phyloP scores from a whole-genome alignment of 2,797 vertebrate genomes.

The Ptychobarbus kaznakovi region DNA sequence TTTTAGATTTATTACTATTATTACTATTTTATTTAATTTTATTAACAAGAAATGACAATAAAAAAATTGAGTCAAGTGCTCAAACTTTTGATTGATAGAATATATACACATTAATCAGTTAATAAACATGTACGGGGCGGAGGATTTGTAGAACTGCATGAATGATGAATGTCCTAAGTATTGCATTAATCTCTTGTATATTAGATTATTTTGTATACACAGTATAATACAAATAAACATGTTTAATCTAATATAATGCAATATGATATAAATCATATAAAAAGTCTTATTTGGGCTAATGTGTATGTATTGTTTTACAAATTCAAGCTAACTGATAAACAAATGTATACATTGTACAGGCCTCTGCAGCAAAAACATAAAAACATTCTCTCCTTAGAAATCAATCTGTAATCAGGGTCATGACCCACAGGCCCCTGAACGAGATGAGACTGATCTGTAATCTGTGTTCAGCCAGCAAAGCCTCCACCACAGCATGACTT shows the following conservation, averaged over 20 bases:
- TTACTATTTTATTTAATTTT: neutral
- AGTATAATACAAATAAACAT: neutral
- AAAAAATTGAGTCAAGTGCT: neutral
- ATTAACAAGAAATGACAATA: neutral
- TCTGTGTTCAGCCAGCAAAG: conserved; percentile 6
- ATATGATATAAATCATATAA: neutral
- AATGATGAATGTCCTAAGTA: neutral
- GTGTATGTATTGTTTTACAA: neutral
- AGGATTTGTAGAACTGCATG: neutral
- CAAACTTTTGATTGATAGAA: neutral
- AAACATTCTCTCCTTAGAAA: neutral
- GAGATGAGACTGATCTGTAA: conserved; percentile 22
- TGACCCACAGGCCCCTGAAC: neutral
- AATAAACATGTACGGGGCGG: neutral
- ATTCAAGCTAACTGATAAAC: neutral
- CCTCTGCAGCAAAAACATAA: neutral
- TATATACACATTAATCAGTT: neutral
- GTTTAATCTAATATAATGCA: neutral
- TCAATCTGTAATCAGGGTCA: neutral
- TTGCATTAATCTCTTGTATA: neutral
- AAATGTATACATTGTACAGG: neutral
- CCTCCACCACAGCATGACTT: neutral
- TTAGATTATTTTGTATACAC: neutral
- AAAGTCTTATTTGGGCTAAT: too few relatives aligned
- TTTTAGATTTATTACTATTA: neutral